These are phyloP conservation scores for Limnodromus scolopaceus DNA, from an alignment of 2,797 vertebrate species.

Conservation along the genomic window DNA sequence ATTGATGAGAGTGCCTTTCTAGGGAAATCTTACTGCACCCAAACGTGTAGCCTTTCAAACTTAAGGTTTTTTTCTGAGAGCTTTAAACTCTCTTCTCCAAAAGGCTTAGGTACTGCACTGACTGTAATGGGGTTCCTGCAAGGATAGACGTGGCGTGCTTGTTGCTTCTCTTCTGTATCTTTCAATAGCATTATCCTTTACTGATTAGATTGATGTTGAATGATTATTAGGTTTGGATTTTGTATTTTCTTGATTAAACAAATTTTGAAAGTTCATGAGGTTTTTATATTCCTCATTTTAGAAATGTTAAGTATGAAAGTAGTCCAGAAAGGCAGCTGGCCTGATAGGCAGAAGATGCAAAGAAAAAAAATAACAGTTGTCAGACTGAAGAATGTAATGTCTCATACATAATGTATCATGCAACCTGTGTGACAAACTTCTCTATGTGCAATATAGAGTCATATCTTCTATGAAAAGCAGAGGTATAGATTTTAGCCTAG, in stretches of 20 bases:
- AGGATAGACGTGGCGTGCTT: neutral
- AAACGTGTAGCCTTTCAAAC: neutral
- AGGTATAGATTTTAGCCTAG: neutral
- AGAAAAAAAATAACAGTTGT: neutral
- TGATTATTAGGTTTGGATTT: neutral
- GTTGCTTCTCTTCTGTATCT: neutral
- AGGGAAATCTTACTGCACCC: neutral
- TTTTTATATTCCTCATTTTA: neutral
- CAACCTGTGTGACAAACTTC: neutral
- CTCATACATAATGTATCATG: neutral
- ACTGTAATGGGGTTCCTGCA: neutral
- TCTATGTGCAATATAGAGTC: neutral
- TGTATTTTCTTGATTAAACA: neutral
- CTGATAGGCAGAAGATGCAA: neutral
- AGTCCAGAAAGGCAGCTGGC: neutral
- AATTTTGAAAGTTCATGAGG: neutral
- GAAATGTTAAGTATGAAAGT: neutral
- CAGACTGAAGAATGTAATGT: neutral
- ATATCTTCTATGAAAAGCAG: neutral
- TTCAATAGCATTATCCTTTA: neutral
- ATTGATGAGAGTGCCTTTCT: neutral
- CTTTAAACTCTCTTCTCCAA: neutral
- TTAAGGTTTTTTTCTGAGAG: fast-evolving
- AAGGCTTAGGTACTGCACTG: neutral
- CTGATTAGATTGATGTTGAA: neutral